Percentiles rank a stretch among this genome's conserved stretches.
phyloP scores from a whole-genome alignment of 2,888 invertebrate species.

The Ochlodes sylvanus region DNA sequence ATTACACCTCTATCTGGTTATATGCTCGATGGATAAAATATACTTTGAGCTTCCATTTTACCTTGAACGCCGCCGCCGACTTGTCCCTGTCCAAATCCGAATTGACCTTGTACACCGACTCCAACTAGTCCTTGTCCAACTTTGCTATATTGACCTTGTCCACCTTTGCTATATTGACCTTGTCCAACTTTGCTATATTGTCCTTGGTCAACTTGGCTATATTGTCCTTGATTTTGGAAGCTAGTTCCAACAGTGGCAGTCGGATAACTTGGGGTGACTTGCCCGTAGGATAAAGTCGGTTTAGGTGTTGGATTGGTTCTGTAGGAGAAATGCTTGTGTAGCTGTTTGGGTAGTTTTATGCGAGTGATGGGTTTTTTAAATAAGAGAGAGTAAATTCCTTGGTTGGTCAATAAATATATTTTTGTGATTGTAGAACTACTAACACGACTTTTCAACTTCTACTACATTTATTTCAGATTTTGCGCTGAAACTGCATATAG shows the following conservation, averaged over 20 bases:
- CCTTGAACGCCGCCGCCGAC: constrained; percentile 7
- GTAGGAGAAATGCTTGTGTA: constrained; percentile 9
- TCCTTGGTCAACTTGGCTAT: constrained; percentile 41
- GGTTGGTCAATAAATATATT: too few species aligned
- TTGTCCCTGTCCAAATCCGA: constrained; percentile 41
- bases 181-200: constrained; percentile 41
- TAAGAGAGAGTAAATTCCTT: too few species aligned
- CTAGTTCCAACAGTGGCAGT: neutral
- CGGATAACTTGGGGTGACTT: constrained; percentile 61
- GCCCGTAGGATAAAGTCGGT: constrained; percentile 57
- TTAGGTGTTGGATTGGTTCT: constrained; percentile 46
- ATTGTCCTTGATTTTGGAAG: constrained; percentile 9
- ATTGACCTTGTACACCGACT: constrained; percentile 5
- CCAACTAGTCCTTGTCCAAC: constrained; percentile 19
- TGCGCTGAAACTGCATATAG: too few species aligned
- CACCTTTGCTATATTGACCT: constrained; percentile 43
- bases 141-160: constrained; percentile 39
- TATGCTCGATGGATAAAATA: too few species aligned
- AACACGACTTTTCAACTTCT: too few species aligned
- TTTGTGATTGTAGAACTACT: too few species aligned
- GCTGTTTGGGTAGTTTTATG: neutral
- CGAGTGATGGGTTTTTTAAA: too few species aligned
- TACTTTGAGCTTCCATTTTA: neutral
- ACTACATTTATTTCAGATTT: too few species aligned
- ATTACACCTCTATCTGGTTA: too few species aligned